A percentile compares a stretch with the other conserved stretches of the same genome.
These are phyloP conservation scores for Neuroscelio doddi DNA, from an alignment of 2,888 invertebrate genomes.

Conservation along the genomic window DNA sequence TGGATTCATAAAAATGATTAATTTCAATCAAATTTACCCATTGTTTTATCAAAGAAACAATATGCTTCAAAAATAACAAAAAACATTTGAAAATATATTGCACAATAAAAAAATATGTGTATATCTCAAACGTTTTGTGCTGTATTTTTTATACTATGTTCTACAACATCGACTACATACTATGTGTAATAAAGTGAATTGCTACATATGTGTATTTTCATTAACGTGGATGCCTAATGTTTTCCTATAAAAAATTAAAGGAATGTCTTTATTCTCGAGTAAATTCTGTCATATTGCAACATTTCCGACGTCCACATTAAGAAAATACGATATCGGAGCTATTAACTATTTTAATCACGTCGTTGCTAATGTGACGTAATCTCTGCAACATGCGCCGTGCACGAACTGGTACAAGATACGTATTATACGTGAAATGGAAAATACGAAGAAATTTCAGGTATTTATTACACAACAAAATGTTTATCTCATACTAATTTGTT, in stretches of 20 bases:
- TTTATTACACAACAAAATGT: too few relatives aligned
- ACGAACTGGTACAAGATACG: conserved; percentile 20
- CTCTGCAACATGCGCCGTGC: conserved; percentile 45
- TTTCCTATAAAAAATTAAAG: background rate
- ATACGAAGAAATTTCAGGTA: conserved; percentile 5
- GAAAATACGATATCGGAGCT: conserved; percentile 16
- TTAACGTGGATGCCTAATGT: conserved; percentile 6
- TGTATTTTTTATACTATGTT: conserved; percentile 1
- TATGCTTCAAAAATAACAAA: conserved; percentile 1
- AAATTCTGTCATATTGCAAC: background rate
- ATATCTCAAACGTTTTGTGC: conserved; percentile 9
- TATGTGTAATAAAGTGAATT: conserved; percentile 1
- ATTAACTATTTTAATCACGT: conserved; percentile 14
- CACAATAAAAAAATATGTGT: background rate
- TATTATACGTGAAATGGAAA: conserved; percentile 33
- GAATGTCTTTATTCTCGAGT: too few relatives aligned
- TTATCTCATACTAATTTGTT: too few relatives aligned
- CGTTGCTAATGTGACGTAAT: conserved; percentile 18
- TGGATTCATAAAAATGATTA: too few relatives aligned
- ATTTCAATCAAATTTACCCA: too few relatives aligned
- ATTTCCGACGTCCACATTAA: conserved; percentile 18
- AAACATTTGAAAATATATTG: background rate
- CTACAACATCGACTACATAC: conserved; percentile 26
- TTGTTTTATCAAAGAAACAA: background rate
- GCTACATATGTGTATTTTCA: conserved; percentile 7